Conservation (phyloP, 1,140 invertebrate species). For the Cryptotermes secundus region DNA sequence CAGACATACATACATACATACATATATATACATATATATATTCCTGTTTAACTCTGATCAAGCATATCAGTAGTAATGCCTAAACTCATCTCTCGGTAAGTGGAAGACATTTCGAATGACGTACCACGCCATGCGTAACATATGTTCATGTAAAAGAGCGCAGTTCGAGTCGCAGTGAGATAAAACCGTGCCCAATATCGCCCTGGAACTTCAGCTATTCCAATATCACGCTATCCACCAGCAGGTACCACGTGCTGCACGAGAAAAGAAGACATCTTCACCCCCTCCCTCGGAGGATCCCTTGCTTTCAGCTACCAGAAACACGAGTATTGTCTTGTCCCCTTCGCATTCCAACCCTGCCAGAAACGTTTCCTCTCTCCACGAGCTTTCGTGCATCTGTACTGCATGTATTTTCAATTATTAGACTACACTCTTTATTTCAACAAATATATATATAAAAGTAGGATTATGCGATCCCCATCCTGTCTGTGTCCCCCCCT, state of each 20-base stretch:
- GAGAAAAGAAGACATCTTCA: background rate
- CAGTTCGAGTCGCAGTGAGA: background rate
- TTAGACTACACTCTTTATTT: too few species aligned
- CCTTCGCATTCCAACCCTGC: background rate
- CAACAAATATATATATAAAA: too few species aligned
- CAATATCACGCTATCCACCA: background rate
- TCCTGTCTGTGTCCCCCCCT: too few species aligned
- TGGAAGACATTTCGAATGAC: too few species aligned
- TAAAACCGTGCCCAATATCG: background rate
- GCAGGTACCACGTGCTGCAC: background rate
- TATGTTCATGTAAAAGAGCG: background rate
- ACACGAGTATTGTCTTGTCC: constrained; percentile 5
- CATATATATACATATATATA: too few species aligned
- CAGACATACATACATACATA: too few species aligned
- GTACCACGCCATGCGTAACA: background rate
- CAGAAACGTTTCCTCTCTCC: background rate
- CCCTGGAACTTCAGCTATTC: background rate
- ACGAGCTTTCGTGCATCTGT: too few species aligned
- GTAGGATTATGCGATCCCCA: too few species aligned
- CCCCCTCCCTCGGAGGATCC: background rate
- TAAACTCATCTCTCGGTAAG: too few species aligned
- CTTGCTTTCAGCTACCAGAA: background rate
- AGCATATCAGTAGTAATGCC: too few species aligned
- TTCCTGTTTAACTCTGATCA: too few species aligned
- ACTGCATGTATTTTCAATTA: too few species aligned